Conservation (phyloP, 2,113 vertebrate species). For the Pristiophorus japonicus region DNA sequence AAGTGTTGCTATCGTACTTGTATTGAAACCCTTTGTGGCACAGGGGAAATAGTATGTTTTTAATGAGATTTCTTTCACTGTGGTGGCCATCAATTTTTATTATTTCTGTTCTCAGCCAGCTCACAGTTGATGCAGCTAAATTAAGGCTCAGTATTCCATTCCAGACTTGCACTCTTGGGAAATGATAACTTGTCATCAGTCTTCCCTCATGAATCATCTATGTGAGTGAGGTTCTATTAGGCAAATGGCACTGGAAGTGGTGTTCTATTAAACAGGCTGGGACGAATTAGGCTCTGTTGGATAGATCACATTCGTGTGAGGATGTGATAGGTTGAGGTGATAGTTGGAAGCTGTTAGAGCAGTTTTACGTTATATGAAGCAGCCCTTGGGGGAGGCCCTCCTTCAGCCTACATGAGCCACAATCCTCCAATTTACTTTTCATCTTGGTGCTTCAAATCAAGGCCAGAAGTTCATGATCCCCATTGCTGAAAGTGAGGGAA, state of each 20-base stretch:
- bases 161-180: neutral
- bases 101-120: neutral
- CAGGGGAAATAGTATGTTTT: neutral
- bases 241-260: neutral
- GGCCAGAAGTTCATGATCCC: neutral
- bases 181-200: neutral
- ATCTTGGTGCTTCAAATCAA: neutral
- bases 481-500: neutral
- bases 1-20: neutral
- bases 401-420: neutral
- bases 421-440: neutral
- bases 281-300: neutral
- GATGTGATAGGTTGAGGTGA: neutral
- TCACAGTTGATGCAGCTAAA: constrained; percentile 4
- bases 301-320: neutral
- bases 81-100: neutral
- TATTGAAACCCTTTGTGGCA: neutral
- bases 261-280: neutral
- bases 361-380: neutral
- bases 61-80: neutral
- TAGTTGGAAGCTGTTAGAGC: neutral
- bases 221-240: neutral
- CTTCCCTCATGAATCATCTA: neutral
- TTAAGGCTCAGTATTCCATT: neutral
- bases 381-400: neutral